A percentile compares a stretch with the other conserved stretches of the same genome.
These are phyloP conservation scores for Tachina lurida DNA, from an alignment of 2,888 invertebrate species.

Conservation along the genomic window DNA sequence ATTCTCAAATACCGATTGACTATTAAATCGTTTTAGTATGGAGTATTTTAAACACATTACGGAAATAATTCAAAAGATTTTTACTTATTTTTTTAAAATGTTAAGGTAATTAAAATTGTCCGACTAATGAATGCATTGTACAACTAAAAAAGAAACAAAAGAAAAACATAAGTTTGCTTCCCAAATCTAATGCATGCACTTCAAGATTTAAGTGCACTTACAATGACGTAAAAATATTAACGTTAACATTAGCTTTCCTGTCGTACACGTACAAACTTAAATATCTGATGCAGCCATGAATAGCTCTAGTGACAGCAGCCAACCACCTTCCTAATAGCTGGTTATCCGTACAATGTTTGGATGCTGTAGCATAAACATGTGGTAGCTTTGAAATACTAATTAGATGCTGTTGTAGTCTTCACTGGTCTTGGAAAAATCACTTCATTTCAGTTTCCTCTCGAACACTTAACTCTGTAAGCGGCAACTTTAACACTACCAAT, in stretches of 20 bases:
- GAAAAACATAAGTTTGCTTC: too few relatives aligned
- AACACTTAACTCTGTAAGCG: constrained; percentile 41
- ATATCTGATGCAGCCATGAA: background rate
- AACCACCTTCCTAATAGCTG: constrained; percentile 25
- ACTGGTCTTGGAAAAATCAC: constrained; percentile 24
- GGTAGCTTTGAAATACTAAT: constrained; percentile 73
- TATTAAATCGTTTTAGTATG: too few relatives aligned
- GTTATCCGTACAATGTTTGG: background rate
- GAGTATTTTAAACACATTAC: too few relatives aligned
- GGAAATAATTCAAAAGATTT: too few relatives aligned
- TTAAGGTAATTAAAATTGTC: too few relatives aligned
- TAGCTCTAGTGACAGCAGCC: background rate
- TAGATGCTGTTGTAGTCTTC: constrained; percentile 72
- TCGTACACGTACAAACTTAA: background rate
- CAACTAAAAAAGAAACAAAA: too few relatives aligned
- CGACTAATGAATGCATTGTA: too few relatives aligned
- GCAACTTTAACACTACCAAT: constrained; percentile 19
- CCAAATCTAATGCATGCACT: too few relatives aligned
- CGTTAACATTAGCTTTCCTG: constrained; percentile 37
- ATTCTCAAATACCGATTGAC: too few relatives aligned
- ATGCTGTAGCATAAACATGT: constrained; percentile 61
- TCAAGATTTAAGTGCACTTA: background rate
- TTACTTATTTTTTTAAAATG: too few relatives aligned
- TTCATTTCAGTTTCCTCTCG: constrained; percentile 1
- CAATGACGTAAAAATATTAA: constrained; percentile 19